phyloP scores from a whole-genome alignment of 2,888 invertebrate species.

The Priocnemis perturbator region DNA sequence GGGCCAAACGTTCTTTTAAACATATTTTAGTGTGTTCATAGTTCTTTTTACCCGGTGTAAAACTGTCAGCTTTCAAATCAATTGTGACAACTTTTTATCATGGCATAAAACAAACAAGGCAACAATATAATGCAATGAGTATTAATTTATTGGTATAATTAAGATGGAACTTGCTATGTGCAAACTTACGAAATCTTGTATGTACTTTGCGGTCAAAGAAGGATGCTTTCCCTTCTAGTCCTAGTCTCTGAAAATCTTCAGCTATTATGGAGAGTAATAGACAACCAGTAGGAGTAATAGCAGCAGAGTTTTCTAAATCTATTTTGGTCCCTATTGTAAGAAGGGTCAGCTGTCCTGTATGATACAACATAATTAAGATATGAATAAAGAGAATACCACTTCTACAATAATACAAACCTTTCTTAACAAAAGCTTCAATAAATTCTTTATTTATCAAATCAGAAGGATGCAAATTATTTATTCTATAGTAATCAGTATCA shows the following conservation, averaged over 20 bases:
- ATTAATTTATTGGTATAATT: too few relatives aligned
- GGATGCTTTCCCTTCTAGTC: slow-evolving; percentile 77
- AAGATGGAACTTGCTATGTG: slow-evolving; percentile 11
- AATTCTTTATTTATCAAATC: slow-evolving; percentile 77
- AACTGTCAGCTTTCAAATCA: slow-evolving; percentile 75
- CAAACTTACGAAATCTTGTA: slow-evolving; percentile 77
- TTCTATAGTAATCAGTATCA: slow-evolving; percentile 78
- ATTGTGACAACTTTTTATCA: slow-evolving; percentile 75
- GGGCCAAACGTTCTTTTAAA: slow-evolving; percentile 70
- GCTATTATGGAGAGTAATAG: slow-evolving; percentile 76
- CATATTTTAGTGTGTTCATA: slow-evolving; percentile 74
- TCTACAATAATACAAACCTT: slow-evolving; percentile 73
- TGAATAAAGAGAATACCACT: neutral
- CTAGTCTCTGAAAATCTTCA: slow-evolving; percentile 77
- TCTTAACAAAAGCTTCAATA: slow-evolving; percentile 78
- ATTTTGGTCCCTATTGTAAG: slow-evolving; percentile 76
- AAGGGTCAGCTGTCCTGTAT: slow-evolving; percentile 73
- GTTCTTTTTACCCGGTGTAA: slow-evolving; percentile 75
- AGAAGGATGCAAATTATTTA: slow-evolving; percentile 73
- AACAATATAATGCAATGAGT: too few relatives aligned
- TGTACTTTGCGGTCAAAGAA: slow-evolving; percentile 72
- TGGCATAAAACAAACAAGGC: neutral
- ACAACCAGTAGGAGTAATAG: slow-evolving; percentile 76
- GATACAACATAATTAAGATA: slow-evolving; percentile 4
- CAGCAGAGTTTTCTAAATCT: slow-evolving; percentile 77